Evolutionary conservation across 53 echinoderm and acorn worm genomes (phyloP), one percentile per base, ranked within the genome.

Genomic region (Crossaster papposus): DNA sequence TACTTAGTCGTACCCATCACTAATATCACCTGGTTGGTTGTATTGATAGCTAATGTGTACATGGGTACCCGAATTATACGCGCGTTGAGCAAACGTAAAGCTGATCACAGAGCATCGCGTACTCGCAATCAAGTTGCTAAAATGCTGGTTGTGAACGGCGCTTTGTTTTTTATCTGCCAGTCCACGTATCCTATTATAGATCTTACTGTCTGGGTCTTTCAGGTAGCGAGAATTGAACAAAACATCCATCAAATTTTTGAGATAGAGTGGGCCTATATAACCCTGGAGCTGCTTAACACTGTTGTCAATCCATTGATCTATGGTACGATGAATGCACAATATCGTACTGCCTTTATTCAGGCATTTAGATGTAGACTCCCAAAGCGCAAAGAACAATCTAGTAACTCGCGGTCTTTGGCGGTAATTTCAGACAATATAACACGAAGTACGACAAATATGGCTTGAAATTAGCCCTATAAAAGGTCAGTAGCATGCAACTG

Each of bases 81-180:
- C 33, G 35, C 63, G 35, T 30, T 82, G 36, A 63, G 31, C 82
- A 91, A 90, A 78, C 90, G 92, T 20, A 79, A 83, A 14, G 88
- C 37, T 24, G 81, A 83, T 6, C 38, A 36, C 54, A 51, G 79
- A 14, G 74, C 80, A 54, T 70, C 88, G 35, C 94, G 83, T 29
- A 95, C 70, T 50, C 91, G 95, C 29, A 95, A 95, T 78, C 94
- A 94, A 54, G 95, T 95, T 34, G 95, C 86, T 22, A 92, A 80
- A 30, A 94, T 95, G 95, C 73, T 95, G 77, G 79, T 95, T 65
- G 54, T 90, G 28, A 95, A 93, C 65, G 94, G 94, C 9, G 75
- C 88, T 52, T 79, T 95, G 35, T 95, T 95, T 87, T 95, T 95
- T 74, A 8, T 94, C 33, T 80, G 90, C 28, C 83, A 94, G 52